Conservation (phyloP, 2,888 invertebrate species). For the Rhagium mordax region DNA sequence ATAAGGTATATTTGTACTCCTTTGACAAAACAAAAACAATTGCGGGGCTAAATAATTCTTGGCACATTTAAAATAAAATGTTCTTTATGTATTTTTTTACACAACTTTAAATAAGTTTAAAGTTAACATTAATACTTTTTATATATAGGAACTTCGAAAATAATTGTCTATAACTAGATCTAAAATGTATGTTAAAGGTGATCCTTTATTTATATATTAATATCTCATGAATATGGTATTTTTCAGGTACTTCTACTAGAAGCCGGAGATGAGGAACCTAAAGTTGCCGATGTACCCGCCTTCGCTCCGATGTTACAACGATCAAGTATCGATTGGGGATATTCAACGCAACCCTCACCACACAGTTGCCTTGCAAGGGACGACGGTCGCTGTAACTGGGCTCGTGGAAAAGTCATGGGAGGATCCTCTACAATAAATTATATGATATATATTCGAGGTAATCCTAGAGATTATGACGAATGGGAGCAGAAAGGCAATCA, state of each 20-base stretch:
- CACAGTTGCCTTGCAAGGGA: constrained; percentile 75
- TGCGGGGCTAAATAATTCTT: too few relatives aligned
- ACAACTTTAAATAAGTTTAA: too few relatives aligned
- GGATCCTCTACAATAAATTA: constrained; percentile 79
- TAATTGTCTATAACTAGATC: too few relatives aligned
- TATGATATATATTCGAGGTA: constrained; percentile 78
- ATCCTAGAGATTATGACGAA: constrained; percentile 75
- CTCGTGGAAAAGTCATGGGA: constrained; percentile 78
- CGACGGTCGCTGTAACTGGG: constrained; percentile 75
- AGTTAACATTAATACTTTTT: too few relatives aligned
- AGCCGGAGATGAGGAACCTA: constrained; percentile 79
- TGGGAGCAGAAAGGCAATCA: constrained; percentile 77
- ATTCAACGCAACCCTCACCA: constrained; percentile 78
- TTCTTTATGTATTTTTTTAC: too few relatives aligned
- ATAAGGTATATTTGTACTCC: too few relatives aligned
- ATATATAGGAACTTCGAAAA: too few relatives aligned
- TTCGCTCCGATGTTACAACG: constrained; percentile 75
- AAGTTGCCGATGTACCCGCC: constrained; percentile 78
- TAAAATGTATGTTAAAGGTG: too few relatives aligned
- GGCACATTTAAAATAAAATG: too few relatives aligned
- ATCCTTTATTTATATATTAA: too few relatives aligned
- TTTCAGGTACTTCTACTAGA: constrained; percentile 77
- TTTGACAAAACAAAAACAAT: too few relatives aligned
- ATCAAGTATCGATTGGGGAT: constrained; percentile 81
- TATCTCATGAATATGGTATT: too few relatives aligned